Evolutionary conservation across 2,888 invertebrate genomes (phyloP), one percentile per base, ranked within the genome.

Genomic region (Eristalis tenax): DNA sequence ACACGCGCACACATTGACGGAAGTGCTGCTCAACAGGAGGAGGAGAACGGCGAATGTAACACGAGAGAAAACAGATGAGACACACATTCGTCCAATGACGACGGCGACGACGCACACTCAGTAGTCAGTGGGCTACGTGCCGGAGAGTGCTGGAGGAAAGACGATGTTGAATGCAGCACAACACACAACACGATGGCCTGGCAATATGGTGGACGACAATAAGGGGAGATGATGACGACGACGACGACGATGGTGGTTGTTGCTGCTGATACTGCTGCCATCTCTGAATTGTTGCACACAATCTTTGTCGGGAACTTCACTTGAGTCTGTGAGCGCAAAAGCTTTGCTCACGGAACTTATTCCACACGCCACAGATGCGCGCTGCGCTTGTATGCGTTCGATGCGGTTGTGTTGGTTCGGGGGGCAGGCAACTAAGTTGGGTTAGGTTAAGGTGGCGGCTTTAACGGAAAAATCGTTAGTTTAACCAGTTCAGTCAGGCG

Each of bases 231-330:
- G 32, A 32, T 6, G 32, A 32, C 32, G 32, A 18, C 50, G 6
- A n/a, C 50, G n/a, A 6, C 43, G 18, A 57, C 1, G 38, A 8
- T 13, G 40, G 23, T 68, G 59, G 57, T 57, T 59, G 70, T 57
- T 50, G 70, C 40, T 66, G 56, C 79, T 68, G 86, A 71, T 75
- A 83, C 87, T 87, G 76, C 83, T 87, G 87, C 87, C 87, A 87
- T 87, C 87, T 87, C 79, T 87, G 75, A 80, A 68, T 76, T 87
- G 87, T 87, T 87, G 87, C 87, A 87, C 65, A 79, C 78, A 86
- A 83, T 80, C 79, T 69, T 35, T 18, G 83, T 75, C 83, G 57
- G 77, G 26, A 85, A 82, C 82, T 83, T 86, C 78, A 74, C 65
- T 18, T 50, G 56, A 76, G 13, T 65, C 43, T 8, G 73, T 35